These are phyloP conservation scores for Dryadula phaetusa DNA, from an alignment of 2,888 invertebrate species.

Conservation along the genomic window DNA sequence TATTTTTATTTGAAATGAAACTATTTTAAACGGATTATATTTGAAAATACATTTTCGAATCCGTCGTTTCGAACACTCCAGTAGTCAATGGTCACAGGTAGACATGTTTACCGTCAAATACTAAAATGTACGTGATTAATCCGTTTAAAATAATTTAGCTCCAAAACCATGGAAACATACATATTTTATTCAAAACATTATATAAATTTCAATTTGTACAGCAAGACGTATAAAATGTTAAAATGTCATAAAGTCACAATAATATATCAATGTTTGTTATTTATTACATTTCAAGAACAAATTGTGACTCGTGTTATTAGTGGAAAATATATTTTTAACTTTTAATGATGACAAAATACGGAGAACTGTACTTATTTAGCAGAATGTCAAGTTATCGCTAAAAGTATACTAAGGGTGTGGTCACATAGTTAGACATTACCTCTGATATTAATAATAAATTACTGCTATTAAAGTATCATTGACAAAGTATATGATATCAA, in stretches of 20 bases:
- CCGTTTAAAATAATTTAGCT: no score
- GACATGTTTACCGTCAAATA: no score
- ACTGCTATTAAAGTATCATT: conserved; percentile 5
- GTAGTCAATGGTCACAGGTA: no score
- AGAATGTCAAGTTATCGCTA: conserved; percentile 18
- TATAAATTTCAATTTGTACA: conserved; percentile 1
- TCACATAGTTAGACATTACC: neutral
- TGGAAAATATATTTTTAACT: conserved; percentile 13
- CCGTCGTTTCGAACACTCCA: no score
- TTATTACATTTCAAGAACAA: conserved; percentile 17
- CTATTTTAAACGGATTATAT: no score
- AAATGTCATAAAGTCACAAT: neutral
- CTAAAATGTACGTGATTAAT: no score
- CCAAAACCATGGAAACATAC: no score
- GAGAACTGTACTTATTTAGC: conserved; percentile 15
- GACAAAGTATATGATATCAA: conserved; percentile 16
- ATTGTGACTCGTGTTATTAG: conserved; percentile 17
- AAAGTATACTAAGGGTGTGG: conserved; percentile 28
- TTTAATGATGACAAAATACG: conserved; percentile 19
- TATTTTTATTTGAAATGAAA: no score
- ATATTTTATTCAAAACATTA: neutral
- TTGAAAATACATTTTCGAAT: no score
- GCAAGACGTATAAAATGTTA: conserved; percentile 1
- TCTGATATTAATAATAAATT: conserved; percentile 17
- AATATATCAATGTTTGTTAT: conserved; percentile 9